A percentile compares a stretch with the other conserved stretches of the same genome.
phyloP scores from a whole-genome alignment of 2,888 invertebrate genomes.

The Quadroppia sp. region DNA sequence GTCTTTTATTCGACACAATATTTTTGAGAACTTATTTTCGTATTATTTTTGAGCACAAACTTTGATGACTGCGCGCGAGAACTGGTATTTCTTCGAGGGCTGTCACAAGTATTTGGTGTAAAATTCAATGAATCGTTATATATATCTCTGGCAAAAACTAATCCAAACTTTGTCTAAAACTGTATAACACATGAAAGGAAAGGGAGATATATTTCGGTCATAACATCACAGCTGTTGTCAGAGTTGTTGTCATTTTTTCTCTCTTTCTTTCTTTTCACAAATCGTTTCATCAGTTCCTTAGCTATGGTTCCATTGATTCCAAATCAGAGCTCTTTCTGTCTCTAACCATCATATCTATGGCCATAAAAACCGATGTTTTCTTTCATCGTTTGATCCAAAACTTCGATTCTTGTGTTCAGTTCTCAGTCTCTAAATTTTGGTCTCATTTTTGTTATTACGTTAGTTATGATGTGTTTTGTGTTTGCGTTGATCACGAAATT shows the following conservation, averaged over 20 bases:
- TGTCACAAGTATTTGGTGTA: background rate
- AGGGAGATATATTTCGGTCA: background rate
- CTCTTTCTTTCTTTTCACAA: background rate
- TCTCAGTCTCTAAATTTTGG: background rate
- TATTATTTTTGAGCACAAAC: background rate
- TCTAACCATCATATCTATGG: background rate
- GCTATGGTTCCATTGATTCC: background rate
- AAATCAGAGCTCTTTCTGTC: background rate
- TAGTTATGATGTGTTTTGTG: background rate
- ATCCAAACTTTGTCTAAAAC: background rate
- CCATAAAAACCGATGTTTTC: slow-evolving; percentile 9
- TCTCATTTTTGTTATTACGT: background rate
- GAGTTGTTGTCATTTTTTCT: background rate
- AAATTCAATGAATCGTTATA: slow-evolving; percentile 7
- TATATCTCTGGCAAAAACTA: background rate
- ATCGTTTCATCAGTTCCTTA: slow-evolving; percentile 8
- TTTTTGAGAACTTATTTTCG: background rate
- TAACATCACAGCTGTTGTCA: slow-evolving; percentile 20
- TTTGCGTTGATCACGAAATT: background rate
- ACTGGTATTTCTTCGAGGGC: background rate
- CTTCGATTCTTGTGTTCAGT: background rate
- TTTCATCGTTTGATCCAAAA: background rate
- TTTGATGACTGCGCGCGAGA: background rate
- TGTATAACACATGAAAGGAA: background rate
- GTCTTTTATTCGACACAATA: slow-evolving; percentile 12